phyloP scores from a whole-genome alignment of 2,797 vertebrate species.

The Sarcoramphus papa region DNA sequence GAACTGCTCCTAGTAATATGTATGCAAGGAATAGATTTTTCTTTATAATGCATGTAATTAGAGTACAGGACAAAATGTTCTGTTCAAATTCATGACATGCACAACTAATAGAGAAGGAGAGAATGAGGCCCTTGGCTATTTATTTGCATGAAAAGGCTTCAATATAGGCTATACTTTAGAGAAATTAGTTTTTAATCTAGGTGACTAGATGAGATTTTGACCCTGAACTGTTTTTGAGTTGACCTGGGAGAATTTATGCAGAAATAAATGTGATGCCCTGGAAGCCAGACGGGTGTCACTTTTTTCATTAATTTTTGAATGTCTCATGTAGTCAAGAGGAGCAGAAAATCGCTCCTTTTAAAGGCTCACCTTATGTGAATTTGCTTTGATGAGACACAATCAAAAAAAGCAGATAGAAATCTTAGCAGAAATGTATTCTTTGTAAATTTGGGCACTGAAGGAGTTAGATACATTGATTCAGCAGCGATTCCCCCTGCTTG shows the following conservation, averaged over 20 bases:
- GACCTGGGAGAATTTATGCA: constrained; percentile 86
- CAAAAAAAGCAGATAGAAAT: constrained; percentile 79
- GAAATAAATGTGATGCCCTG: constrained; percentile 77
- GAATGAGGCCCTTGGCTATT: constrained; percentile 79
- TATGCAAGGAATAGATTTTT: constrained; percentile 70
- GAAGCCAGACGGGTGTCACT: constrained; percentile 76
- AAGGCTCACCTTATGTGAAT: constrained; percentile 75
- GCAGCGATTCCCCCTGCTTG: constrained; percentile 81
- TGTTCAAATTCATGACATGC: constrained; percentile 77
- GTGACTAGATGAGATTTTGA: constrained; percentile 91
- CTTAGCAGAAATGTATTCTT: constrained; percentile 72
- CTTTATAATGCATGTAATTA: constrained; percentile 82
- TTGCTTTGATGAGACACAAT: constrained; percentile 84
- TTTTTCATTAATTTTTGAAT: constrained; percentile 86
- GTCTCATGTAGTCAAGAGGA: constrained; percentile 73
- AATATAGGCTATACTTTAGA: constrained; percentile 79
- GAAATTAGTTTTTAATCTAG: constrained; percentile 97
- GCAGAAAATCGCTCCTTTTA: constrained; percentile 79
- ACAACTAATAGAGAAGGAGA: constrained; percentile 74
- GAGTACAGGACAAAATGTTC: constrained; percentile 75
- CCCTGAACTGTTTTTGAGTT: constrained; percentile 80
- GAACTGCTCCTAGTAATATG: constrained; percentile 58
- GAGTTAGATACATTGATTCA: constrained; percentile 77
- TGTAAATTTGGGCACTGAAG: constrained; percentile 68
- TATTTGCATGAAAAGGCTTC: constrained; percentile 91